Evolutionary conservation across 2,797 vertebrate species (phyloP).

Genomic region (Brachymystax lenok): DNA sequence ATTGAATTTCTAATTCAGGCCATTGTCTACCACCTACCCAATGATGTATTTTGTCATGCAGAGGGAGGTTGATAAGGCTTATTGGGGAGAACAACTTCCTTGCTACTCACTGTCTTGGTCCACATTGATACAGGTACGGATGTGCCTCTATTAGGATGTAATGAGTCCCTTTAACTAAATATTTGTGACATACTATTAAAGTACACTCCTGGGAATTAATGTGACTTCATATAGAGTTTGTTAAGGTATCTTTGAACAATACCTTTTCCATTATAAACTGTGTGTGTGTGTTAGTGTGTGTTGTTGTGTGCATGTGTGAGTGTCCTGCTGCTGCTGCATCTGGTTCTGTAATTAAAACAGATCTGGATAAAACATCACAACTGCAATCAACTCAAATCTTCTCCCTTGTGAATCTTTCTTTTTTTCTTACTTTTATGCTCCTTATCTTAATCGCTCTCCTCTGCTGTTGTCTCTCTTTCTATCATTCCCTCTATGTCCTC

Average conservation of each 20-base stretch:
- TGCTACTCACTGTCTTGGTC: not conserved
- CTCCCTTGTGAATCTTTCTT: slow-evolving; percentile 40
- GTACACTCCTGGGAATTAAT: slow-evolving; percentile 12
- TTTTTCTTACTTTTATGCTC: slow-evolving; percentile 25
- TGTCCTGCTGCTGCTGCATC: slow-evolving; percentile 38
- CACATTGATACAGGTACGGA: too few species aligned
- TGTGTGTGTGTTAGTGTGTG: not conserved
- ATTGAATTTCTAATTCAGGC: slow-evolving; percentile 28
- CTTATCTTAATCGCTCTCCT: not conserved
- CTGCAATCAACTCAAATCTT: slow-evolving; percentile 60
- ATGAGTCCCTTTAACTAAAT: slow-evolving; percentile 44
- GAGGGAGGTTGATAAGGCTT: not conserved
- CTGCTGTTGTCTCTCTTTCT: not conserved
- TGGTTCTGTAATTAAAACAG: slow-evolving; percentile 66
- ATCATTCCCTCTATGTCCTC: slow-evolving; percentile 37
- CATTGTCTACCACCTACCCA: slow-evolving; percentile 12
- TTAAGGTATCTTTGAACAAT: not conserved
- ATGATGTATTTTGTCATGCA: slow-evolving; percentile 13
- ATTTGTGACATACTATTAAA: slow-evolving; percentile 36
- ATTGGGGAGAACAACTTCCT: not conserved
- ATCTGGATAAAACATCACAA: slow-evolving; percentile 61
- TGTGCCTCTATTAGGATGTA: slow-evolving; percentile 22
- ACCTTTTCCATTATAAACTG: not conserved
- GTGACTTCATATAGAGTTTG: not conserved
- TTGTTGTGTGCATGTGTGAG: not conserved